A percentile compares a stretch with the other conserved stretches of the same genome.
phyloP scores from a whole-genome alignment of 1,140 invertebrate genomes.

The Pachypeltis micranthus region DNA sequence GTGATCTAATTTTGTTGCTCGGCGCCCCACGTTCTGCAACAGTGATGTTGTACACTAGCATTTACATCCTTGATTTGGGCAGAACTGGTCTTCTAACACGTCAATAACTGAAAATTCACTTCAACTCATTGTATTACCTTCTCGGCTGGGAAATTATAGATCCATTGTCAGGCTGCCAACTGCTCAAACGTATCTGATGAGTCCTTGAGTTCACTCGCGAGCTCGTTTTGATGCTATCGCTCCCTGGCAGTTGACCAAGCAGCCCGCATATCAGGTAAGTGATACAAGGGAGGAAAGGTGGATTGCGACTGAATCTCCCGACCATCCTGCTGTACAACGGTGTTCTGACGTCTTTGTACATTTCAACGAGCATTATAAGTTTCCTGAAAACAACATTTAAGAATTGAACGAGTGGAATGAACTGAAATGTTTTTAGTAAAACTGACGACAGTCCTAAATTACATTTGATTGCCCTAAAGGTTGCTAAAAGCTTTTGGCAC shows the following conservation, averaged over 20 bases:
- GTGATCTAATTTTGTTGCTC: too few species aligned
- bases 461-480: neutral
- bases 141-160: neutral
- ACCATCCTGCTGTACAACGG: neutral
- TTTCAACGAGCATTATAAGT: neutral
- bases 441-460: neutral
- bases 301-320: neutral
- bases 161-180: neutral
- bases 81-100: too few species aligned
- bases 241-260: constrained; percentile 10
- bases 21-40: too few species aligned
- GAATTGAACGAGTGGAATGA: neutral
- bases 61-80: too few species aligned
- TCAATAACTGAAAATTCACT: neutral
- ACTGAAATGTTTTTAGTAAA: neutral
- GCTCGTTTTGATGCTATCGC: neutral
- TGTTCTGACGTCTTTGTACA: constrained; percentile 10
- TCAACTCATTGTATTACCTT: neutral
- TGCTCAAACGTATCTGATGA: neutral
- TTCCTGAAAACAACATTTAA: neutral
- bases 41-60: too few species aligned
- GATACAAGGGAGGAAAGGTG: constrained; percentile 3
- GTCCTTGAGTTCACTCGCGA: neutral
- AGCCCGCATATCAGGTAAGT: neutral
- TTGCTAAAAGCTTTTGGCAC: neutral